Evolutionary conservation across 2,113 vertebrate species (phyloP).

Genomic region (Hypomesus transpacificus): DNA sequence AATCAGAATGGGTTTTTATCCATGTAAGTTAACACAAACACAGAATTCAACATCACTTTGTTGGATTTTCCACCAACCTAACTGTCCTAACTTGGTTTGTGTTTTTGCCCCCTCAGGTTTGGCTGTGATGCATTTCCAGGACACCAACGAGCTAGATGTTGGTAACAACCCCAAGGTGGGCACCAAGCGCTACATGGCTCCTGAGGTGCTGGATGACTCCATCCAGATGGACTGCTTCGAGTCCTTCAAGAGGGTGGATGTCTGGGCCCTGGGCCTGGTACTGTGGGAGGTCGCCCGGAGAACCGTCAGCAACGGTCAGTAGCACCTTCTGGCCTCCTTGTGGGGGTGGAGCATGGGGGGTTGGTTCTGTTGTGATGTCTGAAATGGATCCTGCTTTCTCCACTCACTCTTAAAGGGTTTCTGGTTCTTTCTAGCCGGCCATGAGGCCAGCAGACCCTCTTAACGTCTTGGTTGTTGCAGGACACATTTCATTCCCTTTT

Average conservation of each 20-base stretch:
- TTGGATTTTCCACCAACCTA: too few relatives aligned
- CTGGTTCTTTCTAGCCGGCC: conserved; percentile 36
- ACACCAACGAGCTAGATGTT: conserved; percentile 94
- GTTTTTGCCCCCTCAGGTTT: conserved; percentile 72
- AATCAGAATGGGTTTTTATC: too few relatives aligned
- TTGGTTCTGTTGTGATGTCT: conserved; percentile 13
- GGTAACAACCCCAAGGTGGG: conserved; percentile 97
- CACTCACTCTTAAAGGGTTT: conserved; percentile 31
- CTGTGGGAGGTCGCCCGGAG: conserved; percentile 95
- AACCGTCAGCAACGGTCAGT: conserved; percentile 95
- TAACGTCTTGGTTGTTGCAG: conserved; percentile 25
- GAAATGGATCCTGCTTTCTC: conserved; percentile 47
- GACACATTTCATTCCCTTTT: conserved; percentile 24
- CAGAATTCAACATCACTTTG: too few relatives aligned
- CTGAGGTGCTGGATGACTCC: conserved; percentile 91
- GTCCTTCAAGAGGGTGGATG: conserved; percentile 94
- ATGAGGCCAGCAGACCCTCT: conserved; percentile 26
- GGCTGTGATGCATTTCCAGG: conserved; percentile 98
- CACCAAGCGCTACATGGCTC: conserved; percentile 98
- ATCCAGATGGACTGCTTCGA: conserved; percentile 98
- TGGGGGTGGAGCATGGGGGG: too few relatives aligned
- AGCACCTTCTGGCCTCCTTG: too few relatives aligned
- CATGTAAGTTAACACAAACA: too few relatives aligned
- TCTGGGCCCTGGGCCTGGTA: conserved; percentile 97
- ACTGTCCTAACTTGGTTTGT: background rate